Percentiles rank a stretch among this genome's conserved stretches.
Evolutionary conservation across 2,888 invertebrate genomes (phyloP).

Genomic region (Nemotelus pantherinus): DNA sequence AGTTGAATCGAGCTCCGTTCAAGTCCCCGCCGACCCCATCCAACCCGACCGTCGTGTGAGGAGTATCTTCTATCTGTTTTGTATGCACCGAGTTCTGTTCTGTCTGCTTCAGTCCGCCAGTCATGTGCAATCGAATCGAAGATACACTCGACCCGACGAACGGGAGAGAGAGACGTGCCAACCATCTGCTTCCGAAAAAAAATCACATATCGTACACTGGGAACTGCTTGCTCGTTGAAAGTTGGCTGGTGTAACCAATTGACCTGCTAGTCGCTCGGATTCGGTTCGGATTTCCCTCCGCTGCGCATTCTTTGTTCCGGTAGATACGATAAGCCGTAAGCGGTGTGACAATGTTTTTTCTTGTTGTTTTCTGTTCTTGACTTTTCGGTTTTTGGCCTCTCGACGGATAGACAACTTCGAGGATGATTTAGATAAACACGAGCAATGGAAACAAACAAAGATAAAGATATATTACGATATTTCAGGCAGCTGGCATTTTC

Average conservation of each 20-base stretch:
- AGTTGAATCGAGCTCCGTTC: neutral
- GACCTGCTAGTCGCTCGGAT: constrained; percentile 18
- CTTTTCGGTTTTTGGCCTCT: too few species aligned
- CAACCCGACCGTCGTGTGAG: too few species aligned
- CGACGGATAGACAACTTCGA: too few species aligned
- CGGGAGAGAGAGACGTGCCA: neutral
- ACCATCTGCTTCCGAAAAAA: constrained; percentile 26
- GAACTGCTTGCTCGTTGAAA: neutral
- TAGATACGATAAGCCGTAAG: constrained; percentile 27
- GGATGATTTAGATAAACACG: too few species aligned
- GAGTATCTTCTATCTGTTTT: too few species aligned
- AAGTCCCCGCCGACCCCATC: too few species aligned
- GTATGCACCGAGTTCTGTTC: too few species aligned
- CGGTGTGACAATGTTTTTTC: constrained; percentile 1
- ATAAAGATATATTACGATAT: too few species aligned
- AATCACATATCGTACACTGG: constrained; percentile 29
- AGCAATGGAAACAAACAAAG: too few species aligned
- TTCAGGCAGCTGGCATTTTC: too few species aligned
- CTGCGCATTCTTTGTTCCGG: constrained; percentile 31
- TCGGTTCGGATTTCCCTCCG: constrained; percentile 18
- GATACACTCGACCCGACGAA: neutral
- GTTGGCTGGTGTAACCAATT: constrained; percentile 21
- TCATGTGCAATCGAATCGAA: too few species aligned
- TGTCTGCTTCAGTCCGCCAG: too few species aligned
- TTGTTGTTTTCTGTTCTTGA: neutral